Evolutionary conservation across 2,888 invertebrate genomes (phyloP), one percentile per base, ranked within the genome.

Genomic region (Conops quadrifasciatus): DNA sequence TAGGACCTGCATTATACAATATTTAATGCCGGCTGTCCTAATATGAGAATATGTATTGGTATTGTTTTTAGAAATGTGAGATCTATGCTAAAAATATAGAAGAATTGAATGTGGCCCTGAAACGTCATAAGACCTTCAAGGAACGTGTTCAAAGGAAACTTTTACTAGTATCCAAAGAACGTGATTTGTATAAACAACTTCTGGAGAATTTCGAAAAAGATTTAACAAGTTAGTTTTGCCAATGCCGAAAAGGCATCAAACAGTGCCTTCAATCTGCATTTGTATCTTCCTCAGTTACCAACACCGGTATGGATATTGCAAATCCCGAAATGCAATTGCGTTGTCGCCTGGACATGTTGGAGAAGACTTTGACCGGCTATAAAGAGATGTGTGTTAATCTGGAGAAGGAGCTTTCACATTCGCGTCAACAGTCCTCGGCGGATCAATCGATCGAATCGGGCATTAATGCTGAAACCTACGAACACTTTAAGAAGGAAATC

Each of bases 141-240:
- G 89, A 90, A 72, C 87, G 93, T 4, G 86, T 93, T 78, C 93
- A 94, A 82, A 93, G 92, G 80, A 91, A 93, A 77, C 83, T 93
- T 69, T 81, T 91, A 49, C 87, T 93, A 1, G 87, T 91, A 11
- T 88, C 89, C 0, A 88, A 92, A 47, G 95, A 95, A 82, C 88
- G 95, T 28, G 94, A 95, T 79, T 94, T 93, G 80, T 93, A 94
- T 79, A 90, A 93, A 68, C 90, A 91, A 72, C 91, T 94, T 78
- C 83, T 95, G 60, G 94, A 94, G 80, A 90, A 92, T 67, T 94
- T 93, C 80, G 94, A 95, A 85, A 92, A 92, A 80, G 95, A 95
- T 87, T 85, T 93, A 75, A 92, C 93, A 0, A 87, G 81, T 79
- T 76, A 70, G 2, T 63, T 36, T n/a, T n/a, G n/a, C n/a, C n/a